These are phyloP conservation scores for Olivierus martensii DNA, from an alignment of 1,140 invertebrate species.

Conservation along the genomic window DNA sequence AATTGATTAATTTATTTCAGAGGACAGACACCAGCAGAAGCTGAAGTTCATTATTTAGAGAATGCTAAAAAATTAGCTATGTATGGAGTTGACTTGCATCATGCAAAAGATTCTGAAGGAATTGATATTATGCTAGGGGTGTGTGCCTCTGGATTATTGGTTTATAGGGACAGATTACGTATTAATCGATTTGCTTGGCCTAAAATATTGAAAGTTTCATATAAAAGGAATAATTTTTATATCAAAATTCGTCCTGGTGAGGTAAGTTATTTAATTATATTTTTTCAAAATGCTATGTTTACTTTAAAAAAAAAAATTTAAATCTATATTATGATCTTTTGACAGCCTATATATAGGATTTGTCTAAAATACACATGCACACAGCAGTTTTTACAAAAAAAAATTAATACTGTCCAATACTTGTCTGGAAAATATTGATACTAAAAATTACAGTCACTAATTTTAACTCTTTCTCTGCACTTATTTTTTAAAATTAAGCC, in stretches of 20 bases:
- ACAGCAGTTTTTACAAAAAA: too few relatives aligned
- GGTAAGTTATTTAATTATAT: slow-evolving; percentile 7
- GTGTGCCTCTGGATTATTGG: slow-evolving; percentile 84
- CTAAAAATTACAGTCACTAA: too few relatives aligned
- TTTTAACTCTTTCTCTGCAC: too few relatives aligned
- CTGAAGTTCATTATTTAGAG: slow-evolving; percentile 89
- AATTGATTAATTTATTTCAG: too few relatives aligned
- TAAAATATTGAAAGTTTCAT: slow-evolving; percentile 97
- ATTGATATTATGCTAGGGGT: slow-evolving; percentile 94
- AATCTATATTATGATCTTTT: too few relatives aligned
- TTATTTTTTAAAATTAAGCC: too few relatives aligned
- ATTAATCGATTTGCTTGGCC: slow-evolving; percentile 99
- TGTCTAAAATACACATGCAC: too few relatives aligned
- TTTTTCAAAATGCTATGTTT: too few relatives aligned
- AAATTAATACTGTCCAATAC: too few relatives aligned
- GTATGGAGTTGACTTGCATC: slow-evolving; percentile 94
- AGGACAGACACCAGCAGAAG: slow-evolving; percentile 89
- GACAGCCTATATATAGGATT: too few relatives aligned
- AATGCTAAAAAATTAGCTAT: slow-evolving; percentile 96
- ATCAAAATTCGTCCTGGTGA: slow-evolving; percentile 96
- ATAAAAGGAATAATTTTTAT: slow-evolving; percentile 96
- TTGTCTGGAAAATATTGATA: too few relatives aligned
- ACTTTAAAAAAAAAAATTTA: too few relatives aligned
- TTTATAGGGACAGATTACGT: slow-evolving; percentile 86
- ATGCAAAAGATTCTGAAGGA: slow-evolving; percentile 91